phyloP scores from a whole-genome alignment of 1,140 invertebrate genomes.

The Penaeus vannamei region DNA sequence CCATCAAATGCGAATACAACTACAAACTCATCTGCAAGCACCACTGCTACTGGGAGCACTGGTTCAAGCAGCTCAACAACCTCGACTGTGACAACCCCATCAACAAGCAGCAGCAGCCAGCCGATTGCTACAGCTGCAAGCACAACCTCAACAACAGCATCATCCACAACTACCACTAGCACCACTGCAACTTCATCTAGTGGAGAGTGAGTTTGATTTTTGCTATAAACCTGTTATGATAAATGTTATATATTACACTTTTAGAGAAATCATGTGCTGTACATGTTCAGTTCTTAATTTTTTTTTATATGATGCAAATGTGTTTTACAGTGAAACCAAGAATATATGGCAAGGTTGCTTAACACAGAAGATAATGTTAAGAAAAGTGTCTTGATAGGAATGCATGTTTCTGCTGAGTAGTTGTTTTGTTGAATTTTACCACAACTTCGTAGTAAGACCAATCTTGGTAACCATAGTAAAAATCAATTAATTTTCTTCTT shows the following conservation, averaged over 20 bases:
- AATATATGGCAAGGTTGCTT: background rate
- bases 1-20: slow-evolving; percentile 36
- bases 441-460: too few species aligned
- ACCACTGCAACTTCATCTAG: background rate
- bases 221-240: background rate
- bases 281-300: too few species aligned
- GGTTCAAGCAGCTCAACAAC: slow-evolving; percentile 41
- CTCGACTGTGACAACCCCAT: slow-evolving; percentile 5
- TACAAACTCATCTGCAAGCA: slow-evolving; percentile 30
- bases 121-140: background rate
- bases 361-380: too few species aligned
- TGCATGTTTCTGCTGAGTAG: slow-evolving; percentile 37
- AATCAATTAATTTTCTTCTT: too few species aligned
- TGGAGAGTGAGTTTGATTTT: slow-evolving; percentile 26
- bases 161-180: background rate
- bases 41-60: slow-evolving; percentile 32
- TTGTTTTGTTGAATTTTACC: slow-evolving; percentile 76
- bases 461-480: slow-evolving; percentile 65
- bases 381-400: background rate
- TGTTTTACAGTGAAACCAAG: background rate
- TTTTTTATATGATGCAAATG: too few species aligned
- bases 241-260: background rate
- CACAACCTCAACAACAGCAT: background rate
- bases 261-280: too few species aligned
- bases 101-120: too few species aligned